Evolutionary conservation across 2,113 vertebrate species (phyloP).

Genomic region (Motacilla tschutschensis): DNA sequence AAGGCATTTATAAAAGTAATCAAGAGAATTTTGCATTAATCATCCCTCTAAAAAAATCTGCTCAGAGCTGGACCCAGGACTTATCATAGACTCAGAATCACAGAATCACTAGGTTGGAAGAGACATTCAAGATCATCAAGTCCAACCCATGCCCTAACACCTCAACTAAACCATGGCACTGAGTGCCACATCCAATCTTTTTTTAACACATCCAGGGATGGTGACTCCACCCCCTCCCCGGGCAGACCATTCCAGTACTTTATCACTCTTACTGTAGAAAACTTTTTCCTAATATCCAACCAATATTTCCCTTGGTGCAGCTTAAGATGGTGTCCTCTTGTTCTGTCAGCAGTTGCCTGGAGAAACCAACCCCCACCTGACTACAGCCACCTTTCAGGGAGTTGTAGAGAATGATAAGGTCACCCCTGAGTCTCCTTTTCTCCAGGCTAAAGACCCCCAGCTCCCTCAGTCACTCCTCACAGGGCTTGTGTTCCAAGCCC

Average conservation of each 20-base stretch:
- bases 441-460: neutral
- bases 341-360: neutral
- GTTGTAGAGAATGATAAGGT: neutral
- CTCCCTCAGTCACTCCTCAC: fast-evolving
- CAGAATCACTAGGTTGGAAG: neutral
- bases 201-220: neutral
- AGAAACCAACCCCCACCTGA: neutral
- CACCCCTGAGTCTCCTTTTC: neutral
- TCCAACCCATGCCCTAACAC: neutral
- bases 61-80: neutral
- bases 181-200: neutral
- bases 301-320: fast-evolving
- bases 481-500: neutral
- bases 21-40: neutral
- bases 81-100: neutral
- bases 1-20: neutral
- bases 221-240: neutral
- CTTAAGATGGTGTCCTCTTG: fast-evolving
- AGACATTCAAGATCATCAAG: neutral
- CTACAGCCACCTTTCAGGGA: neutral
- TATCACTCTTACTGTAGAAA: neutral
- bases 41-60: neutral
- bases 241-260: neutral
- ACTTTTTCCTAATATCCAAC: neutral
- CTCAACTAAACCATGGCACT: neutral